Evolutionary conservation across 2,888 invertebrate genomes (phyloP), one percentile per base, ranked within the genome.

Genomic region (Lumbricus terrestris): DNA sequence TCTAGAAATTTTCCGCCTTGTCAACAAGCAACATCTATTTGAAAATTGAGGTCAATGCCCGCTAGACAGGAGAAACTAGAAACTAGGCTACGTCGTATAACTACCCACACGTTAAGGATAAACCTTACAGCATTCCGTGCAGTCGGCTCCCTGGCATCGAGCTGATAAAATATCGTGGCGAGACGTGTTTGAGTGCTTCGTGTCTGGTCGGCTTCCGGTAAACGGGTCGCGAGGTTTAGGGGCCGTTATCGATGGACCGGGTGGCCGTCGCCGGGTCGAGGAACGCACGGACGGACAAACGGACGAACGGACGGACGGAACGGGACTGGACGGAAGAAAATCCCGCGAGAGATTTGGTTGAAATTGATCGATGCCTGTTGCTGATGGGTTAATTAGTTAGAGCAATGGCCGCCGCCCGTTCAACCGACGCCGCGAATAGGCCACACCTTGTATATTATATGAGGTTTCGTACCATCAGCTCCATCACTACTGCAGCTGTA

Each of bases 361-460:
- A 90, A 90, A 85, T 40, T 82, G 82, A 90, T 90, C 47, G 90
- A 85, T 29, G 34, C 16, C 20, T 42, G 89, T 35, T 34, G 40
- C 35, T 89, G 89, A 38, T 82, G 88, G 37, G 89, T 90, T 40
- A 82, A 82, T 38, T 89, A 89, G 29, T 69, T 90, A 29, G 90
- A 89, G 20, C 83, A 89, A 33, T 47, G 54, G 40, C 82, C 90
- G 16, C 90, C 47, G 5, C 69, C n/a, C n/a, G 47, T 23, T 6
- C 47, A 20, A 69, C 69, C 69, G 29, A 69, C 69, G n/a, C 69
- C 29, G 29, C 69, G n/a, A 69, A 29, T 13, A 1, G 69, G n/a
- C 69, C n/a, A 69, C 69, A 29, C 69, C 69, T 69, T 69, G n/a
- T 29, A n/a, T n/a, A n/a, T n/a, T 29, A n/a, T n/a, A n/a, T n/a